A percentile compares a stretch with the other conserved stretches of the same genome.
Conservation (phyloP, 2,113 vertebrate species). For the Mobula hypostoma region DNA sequence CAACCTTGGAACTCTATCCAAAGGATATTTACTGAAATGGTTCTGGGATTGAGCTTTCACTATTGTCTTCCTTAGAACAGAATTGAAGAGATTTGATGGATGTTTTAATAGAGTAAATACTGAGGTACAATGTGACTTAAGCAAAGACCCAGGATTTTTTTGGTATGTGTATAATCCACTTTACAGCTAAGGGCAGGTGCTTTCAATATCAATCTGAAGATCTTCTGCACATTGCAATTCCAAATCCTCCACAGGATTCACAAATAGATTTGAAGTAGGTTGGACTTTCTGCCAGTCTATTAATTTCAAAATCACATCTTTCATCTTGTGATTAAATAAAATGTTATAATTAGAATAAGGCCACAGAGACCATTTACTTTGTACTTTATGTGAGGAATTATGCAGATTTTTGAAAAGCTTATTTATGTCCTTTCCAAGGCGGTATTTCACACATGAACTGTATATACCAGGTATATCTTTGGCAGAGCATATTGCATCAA, state of each 20-base stretch:
- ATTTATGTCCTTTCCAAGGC: constrained; percentile 59
- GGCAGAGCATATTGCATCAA: constrained; percentile 44
- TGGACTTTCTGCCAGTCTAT: neutral
- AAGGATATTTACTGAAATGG: neutral
- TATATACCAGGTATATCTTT: constrained; percentile 48
- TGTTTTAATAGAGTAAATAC: too few relatives aligned
- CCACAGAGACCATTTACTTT: neutral
- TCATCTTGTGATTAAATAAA: neutral
- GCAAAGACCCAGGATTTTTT: neutral
- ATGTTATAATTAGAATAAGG: neutral
- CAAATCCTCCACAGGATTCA: neutral
- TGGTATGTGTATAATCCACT: neutral
- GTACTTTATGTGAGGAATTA: neutral
- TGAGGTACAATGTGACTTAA: neutral
- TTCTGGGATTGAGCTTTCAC: neutral
- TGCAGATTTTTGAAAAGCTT: constrained; percentile 51
- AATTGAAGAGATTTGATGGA: too few relatives aligned
- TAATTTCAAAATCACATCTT: neutral
- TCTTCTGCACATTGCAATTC: neutral
- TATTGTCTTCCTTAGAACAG: neutral
- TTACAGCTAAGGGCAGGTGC: neutral
- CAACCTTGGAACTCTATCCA: neutral
- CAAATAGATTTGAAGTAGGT: neutral
- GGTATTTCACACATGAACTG: constrained; percentile 53
- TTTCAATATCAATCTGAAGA: neutral